A percentile compares a stretch with the other conserved stretches of the same genome.
Conservation (phyloP, 2,888 invertebrate genomes). For the Odontocolon sp. region DNA sequence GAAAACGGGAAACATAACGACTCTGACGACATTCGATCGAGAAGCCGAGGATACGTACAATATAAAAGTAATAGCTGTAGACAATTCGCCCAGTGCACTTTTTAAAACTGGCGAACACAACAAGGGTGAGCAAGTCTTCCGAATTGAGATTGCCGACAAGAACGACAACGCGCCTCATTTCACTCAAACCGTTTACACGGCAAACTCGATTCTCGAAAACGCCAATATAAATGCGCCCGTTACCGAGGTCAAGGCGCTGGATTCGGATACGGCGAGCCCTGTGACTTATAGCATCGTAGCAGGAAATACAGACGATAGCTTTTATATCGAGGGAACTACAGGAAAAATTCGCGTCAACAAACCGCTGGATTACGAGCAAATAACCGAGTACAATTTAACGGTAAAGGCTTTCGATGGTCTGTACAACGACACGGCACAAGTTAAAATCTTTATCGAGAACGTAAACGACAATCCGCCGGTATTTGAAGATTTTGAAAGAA, state of each 20-base stretch:
- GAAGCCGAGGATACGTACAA: constrained; percentile 93
- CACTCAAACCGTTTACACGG: constrained; percentile 87
- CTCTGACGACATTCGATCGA: constrained; percentile 91
- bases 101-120: constrained; percentile 87
- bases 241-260: constrained; percentile 93
- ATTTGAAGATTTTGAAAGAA: constrained; percentile 87
- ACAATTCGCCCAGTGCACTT: constrained; percentile 93
- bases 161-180: constrained; percentile 98
- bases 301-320: constrained; percentile 93
- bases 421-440: constrained; percentile 91
- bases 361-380: constrained; percentile 91
- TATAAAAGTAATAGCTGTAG: constrained; percentile 94
- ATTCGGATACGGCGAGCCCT: constrained; percentile 93
- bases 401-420: constrained; percentile 93
- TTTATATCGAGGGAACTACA: constrained; percentile 91
- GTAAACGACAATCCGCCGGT: constrained; percentile 96
- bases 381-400: constrained; percentile 91
- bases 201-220: constrained; percentile 90
- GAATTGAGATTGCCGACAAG: constrained; percentile 96
- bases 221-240: constrained; percentile 92
- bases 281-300: constrained; percentile 93
- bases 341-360: constrained; percentile 92
- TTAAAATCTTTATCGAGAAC: constrained; percentile 92
- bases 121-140: constrained; percentile 89
- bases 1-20: constrained; percentile 94